Conservation (phyloP, 92 coral and sea anemone genomes). For the Hydrozoanthus gracilis region DNA sequence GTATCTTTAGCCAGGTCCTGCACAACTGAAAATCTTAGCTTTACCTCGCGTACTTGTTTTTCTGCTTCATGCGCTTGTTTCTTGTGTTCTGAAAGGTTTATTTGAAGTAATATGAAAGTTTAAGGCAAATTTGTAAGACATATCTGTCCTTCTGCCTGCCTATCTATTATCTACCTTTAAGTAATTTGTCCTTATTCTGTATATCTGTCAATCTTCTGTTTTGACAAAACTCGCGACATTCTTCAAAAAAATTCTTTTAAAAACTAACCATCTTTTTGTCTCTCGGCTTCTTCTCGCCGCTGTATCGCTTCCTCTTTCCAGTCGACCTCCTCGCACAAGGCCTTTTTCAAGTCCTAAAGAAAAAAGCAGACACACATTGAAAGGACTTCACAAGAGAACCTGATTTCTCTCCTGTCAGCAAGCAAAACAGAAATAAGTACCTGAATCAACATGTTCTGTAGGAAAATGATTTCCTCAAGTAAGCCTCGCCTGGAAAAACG, state of each 20-base stretch:
- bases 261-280: background rate
- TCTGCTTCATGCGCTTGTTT: background rate
- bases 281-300: background rate
- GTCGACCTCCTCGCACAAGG: background rate
- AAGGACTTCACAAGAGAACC: no score
- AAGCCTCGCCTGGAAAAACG: background rate
- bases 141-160: background rate
- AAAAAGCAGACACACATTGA: background rate
- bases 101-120: background rate
- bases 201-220: background rate
- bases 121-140: background rate
- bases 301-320: background rate
- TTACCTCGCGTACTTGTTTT: background rate
- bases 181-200: no score
- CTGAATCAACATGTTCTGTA: background rate
- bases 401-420: no score
- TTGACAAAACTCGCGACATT: background rate
- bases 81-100: background rate
- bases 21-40: background rate
- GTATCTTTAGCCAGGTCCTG: conserved; percentile 4
- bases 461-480: background rate
- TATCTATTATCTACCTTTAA: no score
- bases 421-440: background rate
- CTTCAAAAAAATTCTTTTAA: background rate
- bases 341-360: background rate